A percentile compares a stretch with the other conserved stretches of the same genome.
These are phyloP conservation scores for Rhopilema esculentum DNA, from an alignment of 30 jellyfish, hydroid and myxozoan species.

Conservation along the genomic window DNA sequence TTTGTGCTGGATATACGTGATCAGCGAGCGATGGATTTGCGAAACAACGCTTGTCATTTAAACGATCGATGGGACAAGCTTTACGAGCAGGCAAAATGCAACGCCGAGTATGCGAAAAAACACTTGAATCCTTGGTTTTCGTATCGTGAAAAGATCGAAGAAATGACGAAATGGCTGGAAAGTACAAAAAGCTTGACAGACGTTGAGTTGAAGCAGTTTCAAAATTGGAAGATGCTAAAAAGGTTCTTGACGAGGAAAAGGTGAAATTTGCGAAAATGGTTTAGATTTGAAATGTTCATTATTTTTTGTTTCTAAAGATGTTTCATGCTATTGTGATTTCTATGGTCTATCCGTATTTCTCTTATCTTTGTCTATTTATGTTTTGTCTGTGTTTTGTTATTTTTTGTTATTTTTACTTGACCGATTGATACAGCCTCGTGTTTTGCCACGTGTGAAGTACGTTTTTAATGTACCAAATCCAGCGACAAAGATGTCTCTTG, in stretches of 20 bases:
- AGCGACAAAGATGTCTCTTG: too few relatives aligned
- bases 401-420: too few relatives aligned
- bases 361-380: too few relatives aligned
- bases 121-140: constrained; percentile 77
- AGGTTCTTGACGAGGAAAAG: constrained; percentile 41
- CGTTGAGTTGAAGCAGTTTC: background rate
- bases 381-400: too few relatives aligned
- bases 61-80: constrained; percentile 86
- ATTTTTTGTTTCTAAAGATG: too few relatives aligned
- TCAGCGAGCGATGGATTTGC: constrained; percentile 72
- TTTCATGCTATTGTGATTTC: too few relatives aligned
- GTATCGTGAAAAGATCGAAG: constrained; percentile 66
- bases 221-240: constrained; percentile 33
- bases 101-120: constrained; percentile 62
- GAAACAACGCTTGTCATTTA: constrained; percentile 58
- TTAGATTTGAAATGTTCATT: background rate
- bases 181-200: constrained; percentile 39
- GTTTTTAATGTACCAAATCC: too few relatives aligned
- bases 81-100: constrained; percentile 73
- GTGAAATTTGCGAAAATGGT: background rate
- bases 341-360: too few relatives aligned
- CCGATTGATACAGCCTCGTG: too few relatives aligned
- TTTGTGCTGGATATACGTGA: constrained; percentile 54
- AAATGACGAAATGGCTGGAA: constrained; percentile 48
- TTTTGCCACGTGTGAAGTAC: too few relatives aligned